Evolutionary conservation across 2,888 invertebrate species (phyloP), one percentile per base, ranked within the genome.

Genomic region (Caenorhabditis sp.): DNA sequence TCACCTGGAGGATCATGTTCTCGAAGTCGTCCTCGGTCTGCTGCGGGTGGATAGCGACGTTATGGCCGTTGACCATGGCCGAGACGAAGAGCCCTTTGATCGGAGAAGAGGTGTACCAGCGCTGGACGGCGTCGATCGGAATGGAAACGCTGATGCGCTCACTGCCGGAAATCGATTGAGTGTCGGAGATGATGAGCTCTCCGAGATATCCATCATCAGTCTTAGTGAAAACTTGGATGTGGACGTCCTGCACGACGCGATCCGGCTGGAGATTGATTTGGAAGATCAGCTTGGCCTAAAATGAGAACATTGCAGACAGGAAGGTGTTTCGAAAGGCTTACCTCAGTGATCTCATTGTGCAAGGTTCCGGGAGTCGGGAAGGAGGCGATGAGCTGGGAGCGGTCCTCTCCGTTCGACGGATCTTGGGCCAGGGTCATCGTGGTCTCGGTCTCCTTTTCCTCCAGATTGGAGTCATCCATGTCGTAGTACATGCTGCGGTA

Each of bases 1-100:
- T 74, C 32, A 86, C 20, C 46, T 86, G 83, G 48, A 87, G 65
- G 41, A 81, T 68, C 83, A 87, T 85, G 13, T 46, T 71, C 78
- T 83, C 77, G n/a, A 43, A 22, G 11, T 58, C 66, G 4, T 45
- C 26, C 2, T 7, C 11, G 7, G 53, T 41, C 15, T 79, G 66
- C 7, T 70, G 70, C 4, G 85, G 84, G 26, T 85, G 80, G n/a
- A 81, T 37, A 6, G 76, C 86, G 6, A 86, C 58, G 55, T 86
- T 86, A 45, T 78, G 75, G 2, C 80, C 83, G 7, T 75, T 63
- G 56, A 71, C 53, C 13, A 74, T 52, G 17, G 85, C 86, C 6
- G 39, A 39, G 3, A 77, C 76, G 55, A 66, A 77, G 22, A 73
- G 5, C 6, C 66, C 61, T 13, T 13, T 4, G 22, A 68, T 58